These are phyloP conservation scores for Hecatera dysodea DNA, from an alignment of 2,888 invertebrate species.

Conservation along the genomic window DNA sequence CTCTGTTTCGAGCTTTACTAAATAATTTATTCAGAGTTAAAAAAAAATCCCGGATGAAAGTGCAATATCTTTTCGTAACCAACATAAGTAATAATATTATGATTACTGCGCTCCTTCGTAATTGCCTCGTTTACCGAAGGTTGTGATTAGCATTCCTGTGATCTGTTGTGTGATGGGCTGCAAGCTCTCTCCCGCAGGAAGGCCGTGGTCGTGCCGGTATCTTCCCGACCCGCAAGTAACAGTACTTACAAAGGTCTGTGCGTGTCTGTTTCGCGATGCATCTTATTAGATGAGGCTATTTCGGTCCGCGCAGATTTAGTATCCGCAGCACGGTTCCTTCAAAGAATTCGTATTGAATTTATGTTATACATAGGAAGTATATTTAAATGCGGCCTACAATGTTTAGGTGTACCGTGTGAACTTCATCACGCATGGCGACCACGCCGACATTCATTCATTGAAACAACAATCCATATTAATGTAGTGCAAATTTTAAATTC, in stretches of 20 bases:
- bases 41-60: conserved; percentile 55
- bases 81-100: conserved; percentile 2
- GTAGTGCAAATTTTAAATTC: conserved; percentile 91
- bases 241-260: conserved; percentile 73
- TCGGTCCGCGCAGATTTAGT: conserved; percentile 84
- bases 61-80: conserved; percentile 20
- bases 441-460: conserved; percentile 90
- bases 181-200: conserved; percentile 38
- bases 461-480: conserved; percentile 91
- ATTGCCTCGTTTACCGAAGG: conserved; percentile 9
- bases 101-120: conserved; percentile 2
- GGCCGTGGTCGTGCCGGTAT: conserved; percentile 55
- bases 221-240: conserved; percentile 74
- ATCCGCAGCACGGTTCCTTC: conserved; percentile 87
- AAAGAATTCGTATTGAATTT: conserved; percentile 88
- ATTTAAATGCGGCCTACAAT: conserved; percentile 90
- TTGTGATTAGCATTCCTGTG: conserved; percentile 21
- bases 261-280: conserved; percentile 78
- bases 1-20: conserved; percentile 62
- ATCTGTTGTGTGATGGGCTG: conserved; percentile 14
- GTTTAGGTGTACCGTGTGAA: conserved; percentile 90
- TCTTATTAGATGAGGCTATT: conserved; percentile 87
- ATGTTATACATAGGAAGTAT: conserved; percentile 90
- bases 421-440: conserved; percentile 90
- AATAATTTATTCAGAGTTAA: conserved; percentile 66